phyloP scores from a whole-genome alignment of 2,113 vertebrate genomes.

The Ceyx melanurus region DNA sequence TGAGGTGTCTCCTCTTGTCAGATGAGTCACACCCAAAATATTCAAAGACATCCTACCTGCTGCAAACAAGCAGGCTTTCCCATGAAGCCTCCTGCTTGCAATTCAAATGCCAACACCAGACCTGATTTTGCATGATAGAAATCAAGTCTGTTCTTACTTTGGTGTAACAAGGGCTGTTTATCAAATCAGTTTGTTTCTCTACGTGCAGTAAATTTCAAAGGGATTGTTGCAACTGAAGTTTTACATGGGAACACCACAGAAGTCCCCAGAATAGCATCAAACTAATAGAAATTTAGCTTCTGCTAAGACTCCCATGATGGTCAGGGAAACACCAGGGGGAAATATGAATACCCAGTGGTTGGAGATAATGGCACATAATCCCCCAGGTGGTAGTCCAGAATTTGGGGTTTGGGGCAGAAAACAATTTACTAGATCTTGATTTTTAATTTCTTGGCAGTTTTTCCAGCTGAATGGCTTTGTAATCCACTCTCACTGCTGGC shows the following conservation, averaged over 20 bases:
- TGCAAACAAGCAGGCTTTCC: conserved; percentile 24
- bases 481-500: neutral
- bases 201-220: neutral
- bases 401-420: neutral
- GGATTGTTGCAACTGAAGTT: neutral
- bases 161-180: neutral
- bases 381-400: neutral
- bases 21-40: conserved; percentile 29
- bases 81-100: conserved; percentile 28
- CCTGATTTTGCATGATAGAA: conserved; percentile 40
- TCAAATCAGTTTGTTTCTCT: neutral
- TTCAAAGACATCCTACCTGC: conserved; percentile 29
- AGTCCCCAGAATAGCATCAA: neutral
- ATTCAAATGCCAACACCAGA: neutral
- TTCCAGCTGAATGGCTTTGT: neutral
- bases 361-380: neutral
- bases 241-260: neutral
- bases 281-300: neutral
- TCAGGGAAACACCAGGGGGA: neutral
- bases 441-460: neutral
- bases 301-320: neutral
- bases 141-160: neutral
- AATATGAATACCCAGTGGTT: neutral
- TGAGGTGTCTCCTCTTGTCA: conserved; percentile 20
- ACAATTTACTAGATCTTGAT: neutral